Base-by-base conservation (phyloP, 2,888 invertebrate species). In the Hofmannophila pseudospretella region DNA sequence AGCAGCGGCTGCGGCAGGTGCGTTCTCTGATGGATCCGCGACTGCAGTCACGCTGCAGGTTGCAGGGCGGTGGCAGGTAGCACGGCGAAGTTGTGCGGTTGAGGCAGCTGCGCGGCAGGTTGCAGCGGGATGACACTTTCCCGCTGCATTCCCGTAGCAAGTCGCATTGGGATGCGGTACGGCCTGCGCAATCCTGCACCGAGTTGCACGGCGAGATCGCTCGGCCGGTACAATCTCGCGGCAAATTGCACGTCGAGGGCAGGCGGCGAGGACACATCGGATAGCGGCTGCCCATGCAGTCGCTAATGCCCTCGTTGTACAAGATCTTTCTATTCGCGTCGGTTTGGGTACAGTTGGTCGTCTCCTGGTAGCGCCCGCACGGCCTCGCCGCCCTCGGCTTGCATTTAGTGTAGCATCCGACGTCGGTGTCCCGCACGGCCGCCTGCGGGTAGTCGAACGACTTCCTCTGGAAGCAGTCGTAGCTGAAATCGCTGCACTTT, bases 261-360 rank as follows among this genome's bases (percentile, higher is more conserved):
- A n/a, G n/a, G n/a, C n/a, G n/a, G n/a, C n/a, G n/a, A n/a, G n/a
- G n/a, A n/a, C n/a, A n/a, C n/a, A n/a, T n/a, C n/a, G n/a, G n/a
- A n/a, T n/a, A 31, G 3, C 38, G 41, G 16, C 49, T 36, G 0
- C 58, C 44, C 13, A 60, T 42, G 0, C 23, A 20, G 34, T 78
- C 70, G 41, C 66, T 67, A 11, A 78, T 78, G 9, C 78, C 79
- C 48, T 81, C 79, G 34, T 79, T 78, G 44, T 78, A 79, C 22
- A 77, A 39, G 10, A 56, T 62, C 42, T 54, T 72, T 32, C 67
- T 59, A 1, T 31, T 26, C 16, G 19, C 5, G 2, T 29, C n/a
- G 19, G 1, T 11, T 16, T 16, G 16, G 5, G 16, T 16, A 5
- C 5, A 16, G 5, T 16, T 5, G 5, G 16, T 5, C 3, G 16